These are phyloP conservation scores for Condylura cristata DNA, from an alignment of 2,113 vertebrate genomes.

Conservation along the genomic window DNA sequence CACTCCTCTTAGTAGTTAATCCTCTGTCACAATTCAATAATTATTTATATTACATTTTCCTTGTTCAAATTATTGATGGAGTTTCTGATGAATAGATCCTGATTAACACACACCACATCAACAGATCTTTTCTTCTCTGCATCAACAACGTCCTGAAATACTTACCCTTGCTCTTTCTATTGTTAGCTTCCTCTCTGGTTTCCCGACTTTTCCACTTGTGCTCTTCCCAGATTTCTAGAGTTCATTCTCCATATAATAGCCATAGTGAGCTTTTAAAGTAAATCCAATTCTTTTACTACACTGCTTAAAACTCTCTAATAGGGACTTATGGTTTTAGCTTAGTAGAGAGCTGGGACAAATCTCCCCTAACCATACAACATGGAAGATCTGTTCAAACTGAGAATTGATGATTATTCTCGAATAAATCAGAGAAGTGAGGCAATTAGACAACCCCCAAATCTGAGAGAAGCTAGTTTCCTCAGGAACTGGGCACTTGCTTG, in stretches of 20 bases:
- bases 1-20: neutral
- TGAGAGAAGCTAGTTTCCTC: neutral
- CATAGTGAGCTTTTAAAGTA: neutral
- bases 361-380: neutral
- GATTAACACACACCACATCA: neutral
- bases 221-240: neutral
- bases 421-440: neutral
- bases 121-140: neutral
- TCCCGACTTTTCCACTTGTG: neutral
- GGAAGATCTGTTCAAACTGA: neutral
- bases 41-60: slow-evolving; percentile 10
- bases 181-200: neutral
- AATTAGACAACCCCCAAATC: neutral
- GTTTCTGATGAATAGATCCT: neutral
- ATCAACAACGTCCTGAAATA: neutral
- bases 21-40: neutral
- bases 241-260: neutral
- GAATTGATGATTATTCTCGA: slow-evolving; percentile 30
- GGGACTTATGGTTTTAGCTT: neutral
- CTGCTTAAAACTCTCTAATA: neutral
- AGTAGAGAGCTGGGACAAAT: neutral
- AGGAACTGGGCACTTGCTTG: neutral
- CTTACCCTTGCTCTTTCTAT: neutral
- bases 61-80: neutral
- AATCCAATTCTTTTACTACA: neutral